These are phyloP conservation scores for Oikopleura dioica DNA, from an alignment of 23 tunicate genomes.

Conservation along the genomic window DNA sequence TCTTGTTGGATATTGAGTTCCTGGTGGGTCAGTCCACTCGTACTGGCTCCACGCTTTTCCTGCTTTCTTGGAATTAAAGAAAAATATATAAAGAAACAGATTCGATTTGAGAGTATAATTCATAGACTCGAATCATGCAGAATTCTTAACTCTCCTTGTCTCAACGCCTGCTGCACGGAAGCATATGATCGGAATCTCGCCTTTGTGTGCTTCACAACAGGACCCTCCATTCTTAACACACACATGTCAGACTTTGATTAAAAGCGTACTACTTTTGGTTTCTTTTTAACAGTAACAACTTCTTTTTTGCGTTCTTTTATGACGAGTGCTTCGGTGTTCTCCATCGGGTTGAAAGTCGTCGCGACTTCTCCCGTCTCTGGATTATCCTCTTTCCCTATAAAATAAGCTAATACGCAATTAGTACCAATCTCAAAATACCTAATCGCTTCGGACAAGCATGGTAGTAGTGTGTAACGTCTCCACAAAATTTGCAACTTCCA, in stretches of 20 bases:
- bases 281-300: conserved; percentile 13
- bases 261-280: conserved; percentile 32
- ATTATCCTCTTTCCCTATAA: not conserved
- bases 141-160: no score
- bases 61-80: no score
- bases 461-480: conserved; percentile 62
- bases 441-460: conserved; percentile 62
- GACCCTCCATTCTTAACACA: conserved; percentile 5
- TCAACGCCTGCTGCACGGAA: not conserved
- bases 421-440: no score
- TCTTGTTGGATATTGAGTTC: conserved; percentile 1
- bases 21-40: conserved; percentile 9
- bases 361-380: not conserved
- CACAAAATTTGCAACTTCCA: conserved; percentile 57
- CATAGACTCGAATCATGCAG: no score
- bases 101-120: no score
- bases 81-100: no score
- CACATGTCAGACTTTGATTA: not conserved
- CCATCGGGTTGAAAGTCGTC: not conserved
- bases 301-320: conserved; percentile 6
- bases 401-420: no score
- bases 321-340: conserved; percentile 19
- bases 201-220: not conserved
- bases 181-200: conserved; percentile 1
- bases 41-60: no score